Evolutionary conservation across 2,888 invertebrate species (phyloP).

Genomic region (Scaeva pyrastri): DNA sequence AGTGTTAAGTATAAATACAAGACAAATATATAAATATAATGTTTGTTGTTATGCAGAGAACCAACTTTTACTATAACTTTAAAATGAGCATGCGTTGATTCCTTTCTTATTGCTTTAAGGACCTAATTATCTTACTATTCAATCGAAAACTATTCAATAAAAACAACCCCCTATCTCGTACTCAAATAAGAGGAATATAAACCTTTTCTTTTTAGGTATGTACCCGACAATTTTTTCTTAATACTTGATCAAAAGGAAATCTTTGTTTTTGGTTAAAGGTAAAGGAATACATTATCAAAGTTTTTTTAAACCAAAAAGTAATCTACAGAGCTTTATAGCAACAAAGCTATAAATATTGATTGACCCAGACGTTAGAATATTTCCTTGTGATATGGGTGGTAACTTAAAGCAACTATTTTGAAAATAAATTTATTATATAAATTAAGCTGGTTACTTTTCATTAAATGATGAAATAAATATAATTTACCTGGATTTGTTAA

Average conservation of each 20-base stretch:
- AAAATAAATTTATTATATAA: neutral
- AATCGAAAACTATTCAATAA: neutral
- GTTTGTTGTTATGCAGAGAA: neutral
- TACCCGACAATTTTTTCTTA: too few relatives aligned
- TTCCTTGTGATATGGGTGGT: neutral
- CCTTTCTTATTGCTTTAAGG: neutral
- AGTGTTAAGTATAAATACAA: too few relatives aligned
- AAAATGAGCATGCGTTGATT: neutral
- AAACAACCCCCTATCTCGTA: neutral
- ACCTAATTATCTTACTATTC: neutral
- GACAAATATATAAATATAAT: too few relatives aligned
- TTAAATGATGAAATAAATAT: conserved; percentile 39
- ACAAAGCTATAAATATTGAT: conserved; percentile 54
- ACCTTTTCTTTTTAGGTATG: neutral
- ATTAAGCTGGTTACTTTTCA: neutral
- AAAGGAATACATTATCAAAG: too few relatives aligned
- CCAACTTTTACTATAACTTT: neutral
- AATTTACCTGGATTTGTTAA: conserved; percentile 89
- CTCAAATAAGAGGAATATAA: neutral
- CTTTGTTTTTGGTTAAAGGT: neutral
- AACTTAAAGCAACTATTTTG: neutral
- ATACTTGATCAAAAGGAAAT: too few relatives aligned
- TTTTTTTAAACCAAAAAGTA: neutral
- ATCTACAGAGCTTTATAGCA: neutral
- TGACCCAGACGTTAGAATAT: conserved; percentile 41